Evolutionary conservation across 2,113 vertebrate species (phyloP).

Genomic region (Sinocyclocheilus anophthalmus): DNA sequence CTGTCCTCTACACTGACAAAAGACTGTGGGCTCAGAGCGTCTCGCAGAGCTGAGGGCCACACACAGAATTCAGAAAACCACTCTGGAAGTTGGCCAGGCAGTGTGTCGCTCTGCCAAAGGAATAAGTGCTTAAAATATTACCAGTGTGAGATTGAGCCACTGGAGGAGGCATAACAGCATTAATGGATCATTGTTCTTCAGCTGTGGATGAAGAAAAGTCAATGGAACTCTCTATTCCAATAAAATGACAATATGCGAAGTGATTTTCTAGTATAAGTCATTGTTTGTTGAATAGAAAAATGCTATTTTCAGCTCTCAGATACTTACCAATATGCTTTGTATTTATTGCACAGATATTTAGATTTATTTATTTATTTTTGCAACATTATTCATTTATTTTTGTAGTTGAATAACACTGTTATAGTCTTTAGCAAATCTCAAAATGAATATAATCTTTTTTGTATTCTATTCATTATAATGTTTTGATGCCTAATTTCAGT

Average conservation of each 20-base stretch:
- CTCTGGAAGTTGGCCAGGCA: slow-evolving; percentile 26
- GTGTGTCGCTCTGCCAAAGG: not conserved
- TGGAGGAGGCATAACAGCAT: slow-evolving; percentile 39
- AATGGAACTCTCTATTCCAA: slow-evolving; percentile 39
- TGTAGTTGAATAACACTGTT: not conserved
- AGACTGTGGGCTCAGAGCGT: not conserved
- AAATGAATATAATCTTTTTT: too few species aligned
- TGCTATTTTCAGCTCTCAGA: not conserved
- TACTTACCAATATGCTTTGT: not conserved
- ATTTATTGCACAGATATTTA: not conserved
- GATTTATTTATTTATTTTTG: not conserved
- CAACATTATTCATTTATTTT: not conserved
- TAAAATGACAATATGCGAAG: slow-evolving; percentile 30
- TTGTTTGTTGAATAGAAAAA: slow-evolving; percentile 24
- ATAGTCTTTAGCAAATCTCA: too few species aligned
- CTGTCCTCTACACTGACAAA: not conserved
- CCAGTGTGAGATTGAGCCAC: slow-evolving; percentile 37
- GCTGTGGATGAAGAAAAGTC: slow-evolving; percentile 35
- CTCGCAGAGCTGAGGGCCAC: slow-evolving; percentile 17
- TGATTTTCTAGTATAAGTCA: slow-evolving; percentile 21
- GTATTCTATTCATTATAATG: not conserved
- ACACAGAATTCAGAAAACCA: slow-evolving; percentile 45
- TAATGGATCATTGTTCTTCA: slow-evolving; percentile 50
- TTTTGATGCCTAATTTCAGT: not conserved
- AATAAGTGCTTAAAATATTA: slow-evolving; percentile 46